Conservation (phyloP, 2,888 invertebrate species). For the Trissoscelio sp. region DNA sequence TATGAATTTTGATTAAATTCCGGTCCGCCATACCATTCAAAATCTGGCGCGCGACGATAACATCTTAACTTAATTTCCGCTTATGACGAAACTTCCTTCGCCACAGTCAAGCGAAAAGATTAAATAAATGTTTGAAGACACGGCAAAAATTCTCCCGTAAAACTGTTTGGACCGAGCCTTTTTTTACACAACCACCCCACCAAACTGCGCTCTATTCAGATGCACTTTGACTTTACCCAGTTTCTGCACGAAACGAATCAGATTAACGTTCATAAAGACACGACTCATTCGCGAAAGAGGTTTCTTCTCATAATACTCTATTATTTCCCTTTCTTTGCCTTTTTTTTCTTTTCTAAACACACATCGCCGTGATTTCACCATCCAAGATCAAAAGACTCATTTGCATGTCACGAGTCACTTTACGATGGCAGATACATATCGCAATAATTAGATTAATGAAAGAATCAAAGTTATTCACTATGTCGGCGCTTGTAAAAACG, state of each 20-base stretch:
- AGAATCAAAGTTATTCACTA: conserved; percentile 22
- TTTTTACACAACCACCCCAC: not conserved
- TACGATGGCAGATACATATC: conserved; percentile 43
- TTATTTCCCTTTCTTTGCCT: not conserved
- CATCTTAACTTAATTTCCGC: conserved; percentile 52
- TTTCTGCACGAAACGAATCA: not conserved
- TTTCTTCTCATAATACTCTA: too few relatives aligned
- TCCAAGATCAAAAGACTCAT: conserved; percentile 43
- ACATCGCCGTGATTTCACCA: conserved; percentile 4
- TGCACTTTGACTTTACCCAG: not conserved
- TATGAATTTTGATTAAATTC: conserved; percentile 38
- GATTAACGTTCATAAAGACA: conserved; percentile 5
- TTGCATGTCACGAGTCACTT: conserved; percentile 46
- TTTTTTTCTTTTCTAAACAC: not conserved
- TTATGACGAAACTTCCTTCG: conserved; percentile 28
- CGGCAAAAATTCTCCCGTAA: not conserved
- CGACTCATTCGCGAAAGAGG: not conserved
- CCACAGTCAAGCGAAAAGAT: conserved; percentile 1
- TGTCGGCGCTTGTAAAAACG: conserved; percentile 14
- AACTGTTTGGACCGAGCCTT: conserved; percentile 1
- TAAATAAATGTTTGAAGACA: conserved; percentile 24
- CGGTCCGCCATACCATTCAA: conserved; percentile 6
- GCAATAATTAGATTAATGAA: conserved; percentile 60
- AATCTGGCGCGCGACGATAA: conserved; percentile 27
- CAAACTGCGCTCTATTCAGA: not conserved